phyloP scores from a whole-genome alignment of 2,113 vertebrate genomes.

The Brienomyrus brachyistius region DNA sequence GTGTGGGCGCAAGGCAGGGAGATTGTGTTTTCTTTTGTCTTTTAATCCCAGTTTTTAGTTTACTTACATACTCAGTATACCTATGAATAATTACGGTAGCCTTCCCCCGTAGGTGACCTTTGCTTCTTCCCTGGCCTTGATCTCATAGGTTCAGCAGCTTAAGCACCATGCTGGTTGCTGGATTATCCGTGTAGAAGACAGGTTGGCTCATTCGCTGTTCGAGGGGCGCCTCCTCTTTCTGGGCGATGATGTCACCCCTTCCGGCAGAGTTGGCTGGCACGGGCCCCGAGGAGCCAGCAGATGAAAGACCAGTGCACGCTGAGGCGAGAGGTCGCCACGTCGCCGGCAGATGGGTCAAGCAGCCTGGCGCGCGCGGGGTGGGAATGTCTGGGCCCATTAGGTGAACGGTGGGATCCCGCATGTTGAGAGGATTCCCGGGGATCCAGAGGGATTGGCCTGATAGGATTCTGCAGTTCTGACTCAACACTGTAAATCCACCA shows the following conservation, averaged over 20 bases:
- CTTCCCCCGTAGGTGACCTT: neutral
- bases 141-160: neutral
- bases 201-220: neutral
- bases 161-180: neutral
- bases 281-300: neutral
- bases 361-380: neutral
- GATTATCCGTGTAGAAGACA: neutral
- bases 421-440: conserved; percentile 39
- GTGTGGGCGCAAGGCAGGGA: too few species aligned
- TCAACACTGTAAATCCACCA: neutral
- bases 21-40: too few species aligned
- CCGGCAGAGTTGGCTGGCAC: neutral
- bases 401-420: conserved; percentile 2
- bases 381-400: neutral
- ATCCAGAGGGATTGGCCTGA: conserved; percentile 50
- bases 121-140: neutral
- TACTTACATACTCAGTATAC: neutral
- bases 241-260: conserved; percentile 1
- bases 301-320: neutral
- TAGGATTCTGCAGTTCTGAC: conserved; percentile 41
- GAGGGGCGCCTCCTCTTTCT: neutral
- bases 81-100: neutral
- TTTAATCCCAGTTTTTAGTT: neutral
- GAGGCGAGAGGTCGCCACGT: neutral
- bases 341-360: neutral